Base-by-base conservation (phyloP, 2,797 vertebrate species). In the Pipistrellus nathusii region DNA sequence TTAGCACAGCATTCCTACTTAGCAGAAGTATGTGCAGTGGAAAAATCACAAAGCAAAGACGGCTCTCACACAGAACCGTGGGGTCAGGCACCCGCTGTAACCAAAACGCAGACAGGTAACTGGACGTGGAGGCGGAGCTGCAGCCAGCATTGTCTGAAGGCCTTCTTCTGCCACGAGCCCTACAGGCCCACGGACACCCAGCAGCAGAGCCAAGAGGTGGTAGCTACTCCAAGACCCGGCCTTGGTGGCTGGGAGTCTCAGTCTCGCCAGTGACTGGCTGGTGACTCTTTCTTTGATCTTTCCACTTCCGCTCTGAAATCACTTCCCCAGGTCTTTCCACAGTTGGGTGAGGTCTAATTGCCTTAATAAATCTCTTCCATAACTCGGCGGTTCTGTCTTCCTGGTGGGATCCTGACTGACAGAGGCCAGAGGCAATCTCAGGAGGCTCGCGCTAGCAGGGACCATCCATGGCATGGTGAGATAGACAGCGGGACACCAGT, bases 211-310 rank as follows among this genome's bases (percentile, higher is more conserved):
- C 30, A 25, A 81, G 68, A 57, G 1, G 11, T 0, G 20, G 38
- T 1, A 38, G 68, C 13, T 30, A 8, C 7, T 2, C 17, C 10
- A 3, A 51, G 55, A 71, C 81, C 2, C 38, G 9, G 17, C 13
- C 53, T 68, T 18, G 57, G 53, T 7, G 53, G 21, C 35, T 48
- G 11, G 10, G 18, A 48, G 66, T 21, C 51, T 35, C n/a, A 2
- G 13, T 2, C 23, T 51, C n/a, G 21, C 59, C 68, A 10, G 7
- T 10, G 27, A 55, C 23, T 13, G 38, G 72, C 7, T 80, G 57
- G 44, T 17, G 59, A 84, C 25, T 84, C 69, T 73, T 15, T 35
- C 71, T 85, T n/a, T 91, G 51, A 69, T 91, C n/a, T 23, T 94
- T 41, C 41, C 69, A 51, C 18, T 80, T 76, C 44, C 48, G 51